Percentiles rank a stretch among this genome's conserved stretches.
Conservation (phyloP, 2,888 invertebrate species). For the Andrena chrysosceles region DNA sequence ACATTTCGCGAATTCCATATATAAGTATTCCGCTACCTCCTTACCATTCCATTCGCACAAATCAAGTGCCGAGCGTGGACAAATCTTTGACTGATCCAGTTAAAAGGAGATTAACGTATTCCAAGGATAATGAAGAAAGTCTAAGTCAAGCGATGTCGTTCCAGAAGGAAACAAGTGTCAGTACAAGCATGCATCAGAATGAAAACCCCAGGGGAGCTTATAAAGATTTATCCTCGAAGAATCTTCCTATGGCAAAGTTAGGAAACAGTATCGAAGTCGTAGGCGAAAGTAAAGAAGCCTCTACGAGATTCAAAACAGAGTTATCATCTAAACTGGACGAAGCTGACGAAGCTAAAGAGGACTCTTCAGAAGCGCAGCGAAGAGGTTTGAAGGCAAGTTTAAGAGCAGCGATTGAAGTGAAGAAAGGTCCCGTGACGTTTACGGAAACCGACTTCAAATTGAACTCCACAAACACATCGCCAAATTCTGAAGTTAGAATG, state of each 20-base stretch:
- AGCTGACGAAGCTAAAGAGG: not conserved
- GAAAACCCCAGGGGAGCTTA: not conserved
- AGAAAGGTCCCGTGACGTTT: not conserved
- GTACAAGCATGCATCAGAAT: not conserved
- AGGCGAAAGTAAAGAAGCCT: not conserved
- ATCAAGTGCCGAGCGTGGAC: not conserved
- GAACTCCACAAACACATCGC: not conserved
- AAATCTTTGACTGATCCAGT: not conserved
- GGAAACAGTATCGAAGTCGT: not conserved
- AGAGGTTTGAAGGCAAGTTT: not conserved
- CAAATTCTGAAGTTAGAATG: not conserved
- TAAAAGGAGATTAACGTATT: constrained; percentile 7
- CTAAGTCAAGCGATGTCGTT: not conserved
- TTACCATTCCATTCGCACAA: not conserved
- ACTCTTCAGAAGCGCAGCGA: not conserved
- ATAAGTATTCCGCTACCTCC: not conserved
- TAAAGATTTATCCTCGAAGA: not conserved
- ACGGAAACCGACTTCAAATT: not conserved
- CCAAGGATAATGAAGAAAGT: not conserved
- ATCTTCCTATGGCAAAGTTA: not conserved
- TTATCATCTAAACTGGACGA: not conserved
- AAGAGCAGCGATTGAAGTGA: not conserved
- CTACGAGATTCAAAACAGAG: not conserved
- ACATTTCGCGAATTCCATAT: not conserved
- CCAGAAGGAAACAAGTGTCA: no score